Conservation (phyloP, 2,113 vertebrate genomes). For the Eublepharis macularius region DNA sequence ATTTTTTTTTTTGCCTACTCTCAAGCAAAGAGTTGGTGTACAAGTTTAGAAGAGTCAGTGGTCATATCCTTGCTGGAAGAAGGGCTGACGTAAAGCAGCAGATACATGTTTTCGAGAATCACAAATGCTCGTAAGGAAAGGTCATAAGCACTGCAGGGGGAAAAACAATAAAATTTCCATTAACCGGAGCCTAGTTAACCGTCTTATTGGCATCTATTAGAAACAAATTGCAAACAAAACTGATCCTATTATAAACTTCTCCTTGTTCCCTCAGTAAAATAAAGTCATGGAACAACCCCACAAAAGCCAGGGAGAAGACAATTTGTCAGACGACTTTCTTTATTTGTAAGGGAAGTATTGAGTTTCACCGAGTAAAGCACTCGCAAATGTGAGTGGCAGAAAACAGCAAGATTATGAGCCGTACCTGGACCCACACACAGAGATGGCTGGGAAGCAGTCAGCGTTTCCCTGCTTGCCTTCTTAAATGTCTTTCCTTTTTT, state of each 20-base stretch:
- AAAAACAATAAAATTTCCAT: slow-evolving; percentile 98
- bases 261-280: slow-evolving; percentile 73
- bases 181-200: slow-evolving; percentile 93
- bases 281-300: slow-evolving; percentile 68
- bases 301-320: slow-evolving; percentile 63
- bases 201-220: slow-evolving; percentile 94
- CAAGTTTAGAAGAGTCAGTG: slow-evolving; percentile 68
- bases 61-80: slow-evolving; percentile 65
- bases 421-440: slow-evolving; percentile 29
- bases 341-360: slow-evolving; percentile 70
- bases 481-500: slow-evolving; percentile 67
- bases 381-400: slow-evolving; percentile 59
- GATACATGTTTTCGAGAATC: slow-evolving; percentile 86
- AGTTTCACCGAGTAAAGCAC: slow-evolving; percentile 62
- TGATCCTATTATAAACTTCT: slow-evolving; percentile 89
- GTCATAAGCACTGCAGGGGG: slow-evolving; percentile 88
- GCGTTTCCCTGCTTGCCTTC: slow-evolving; percentile 68
- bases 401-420: slow-evolving; percentile 56
- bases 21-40: slow-evolving; percentile 57
- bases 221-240: slow-evolving; percentile 94
- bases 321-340: slow-evolving; percentile 67
- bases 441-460: slow-evolving; percentile 57
- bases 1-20: slow-evolving; percentile 58
- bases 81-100: slow-evolving; percentile 71
- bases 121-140: slow-evolving; percentile 85